Conservation (phyloP, 1,140 invertebrate species). For the Aphaenogaster ashmeadi region DNA sequence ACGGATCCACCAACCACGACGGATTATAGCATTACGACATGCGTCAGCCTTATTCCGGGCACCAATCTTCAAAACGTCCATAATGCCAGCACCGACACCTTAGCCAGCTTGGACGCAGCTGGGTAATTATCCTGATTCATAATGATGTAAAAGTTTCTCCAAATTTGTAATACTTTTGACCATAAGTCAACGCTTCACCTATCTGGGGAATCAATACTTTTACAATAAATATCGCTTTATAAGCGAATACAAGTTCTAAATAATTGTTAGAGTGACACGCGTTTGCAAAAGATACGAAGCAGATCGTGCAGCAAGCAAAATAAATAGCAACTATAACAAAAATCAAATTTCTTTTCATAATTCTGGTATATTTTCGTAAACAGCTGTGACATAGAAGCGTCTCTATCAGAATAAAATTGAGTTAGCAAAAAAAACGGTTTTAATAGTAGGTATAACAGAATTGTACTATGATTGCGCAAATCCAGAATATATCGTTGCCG, state of each 20-base stretch:
- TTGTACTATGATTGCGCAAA: background rate
- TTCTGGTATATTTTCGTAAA: background rate
- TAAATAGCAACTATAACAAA: background rate
- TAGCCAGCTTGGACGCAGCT: constrained; percentile 93
- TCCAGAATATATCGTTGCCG: background rate
- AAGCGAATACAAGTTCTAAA: background rate
- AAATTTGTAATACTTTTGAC: background rate
- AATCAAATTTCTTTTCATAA: background rate
- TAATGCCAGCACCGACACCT: constrained; percentile 90
- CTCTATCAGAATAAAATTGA: background rate
- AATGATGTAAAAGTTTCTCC: background rate
- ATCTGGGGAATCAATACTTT: background rate
- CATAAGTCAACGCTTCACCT: background rate
- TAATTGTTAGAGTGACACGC: background rate
- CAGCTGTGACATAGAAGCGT: background rate
- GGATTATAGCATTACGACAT: constrained; percentile 87
- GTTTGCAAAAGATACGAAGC: background rate
- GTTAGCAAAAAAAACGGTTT: background rate
- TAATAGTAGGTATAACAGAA: background rate
- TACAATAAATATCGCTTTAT: background rate
- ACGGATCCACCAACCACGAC: constrained; percentile 88
- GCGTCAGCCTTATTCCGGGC: constrained; percentile 87
- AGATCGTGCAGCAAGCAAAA: background rate
- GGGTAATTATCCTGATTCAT: constrained; percentile 83
- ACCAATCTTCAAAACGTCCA: constrained; percentile 87